Evolutionary conservation across 2,888 invertebrate genomes (phyloP).

Genomic region (Aphodius granarius): DNA sequence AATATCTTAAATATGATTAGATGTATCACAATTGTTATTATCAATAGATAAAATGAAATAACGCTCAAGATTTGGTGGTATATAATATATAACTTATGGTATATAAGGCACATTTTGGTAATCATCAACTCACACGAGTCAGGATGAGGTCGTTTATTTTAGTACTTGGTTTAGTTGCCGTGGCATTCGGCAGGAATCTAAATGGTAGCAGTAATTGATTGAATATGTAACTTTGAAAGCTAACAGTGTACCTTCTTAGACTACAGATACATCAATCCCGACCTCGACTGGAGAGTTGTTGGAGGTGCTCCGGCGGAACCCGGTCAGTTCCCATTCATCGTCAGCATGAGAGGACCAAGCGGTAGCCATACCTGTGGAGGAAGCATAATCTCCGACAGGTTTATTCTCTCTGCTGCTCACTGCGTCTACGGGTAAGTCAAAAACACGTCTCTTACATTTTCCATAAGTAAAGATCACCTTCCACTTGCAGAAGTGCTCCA

Average conservation of each 20-base stretch:
- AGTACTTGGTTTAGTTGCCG: neutral
- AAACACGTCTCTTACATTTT: too few species aligned
- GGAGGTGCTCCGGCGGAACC: neutral
- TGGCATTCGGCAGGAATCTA: neutral
- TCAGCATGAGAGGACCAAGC: neutral
- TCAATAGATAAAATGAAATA: neutral
- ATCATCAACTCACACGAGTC: neutral
- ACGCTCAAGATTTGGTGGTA: neutral
- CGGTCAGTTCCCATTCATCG: slow-evolving; percentile 1
- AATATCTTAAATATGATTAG: too few species aligned
- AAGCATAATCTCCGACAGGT: neutral
- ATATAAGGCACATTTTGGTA: neutral
- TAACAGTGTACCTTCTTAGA: neutral
- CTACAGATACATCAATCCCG: neutral
- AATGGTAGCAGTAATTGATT: neutral
- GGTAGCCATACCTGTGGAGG: slow-evolving; percentile 3
- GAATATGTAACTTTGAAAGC: neutral
- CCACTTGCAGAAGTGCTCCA: neutral
- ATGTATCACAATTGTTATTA: too few species aligned
- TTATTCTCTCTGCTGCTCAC: neutral
- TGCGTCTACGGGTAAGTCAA: neutral
- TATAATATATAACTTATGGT: too few species aligned
- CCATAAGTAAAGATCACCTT: too few species aligned
- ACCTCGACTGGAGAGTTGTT: neutral
- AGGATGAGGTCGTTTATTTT: neutral